phyloP scores from a whole-genome alignment of 2,888 invertebrate species.

The Coelopa pilipes region DNA sequence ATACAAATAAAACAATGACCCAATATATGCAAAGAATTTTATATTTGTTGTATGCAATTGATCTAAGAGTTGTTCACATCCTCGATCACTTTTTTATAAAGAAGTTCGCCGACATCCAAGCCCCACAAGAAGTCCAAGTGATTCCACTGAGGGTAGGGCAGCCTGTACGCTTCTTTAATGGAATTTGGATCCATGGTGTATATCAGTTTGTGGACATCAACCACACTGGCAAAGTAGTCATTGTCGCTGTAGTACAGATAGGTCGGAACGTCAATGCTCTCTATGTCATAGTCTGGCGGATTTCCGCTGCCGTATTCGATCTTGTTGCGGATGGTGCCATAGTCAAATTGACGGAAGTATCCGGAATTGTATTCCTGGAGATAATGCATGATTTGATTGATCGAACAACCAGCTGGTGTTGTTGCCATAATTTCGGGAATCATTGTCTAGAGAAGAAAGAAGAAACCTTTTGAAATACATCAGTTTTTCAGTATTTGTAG shows the following conservation, averaged over 20 bases:
- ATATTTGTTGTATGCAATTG: neutral
- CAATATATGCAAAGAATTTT: no score
- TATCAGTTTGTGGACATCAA: slow-evolving; percentile 43
- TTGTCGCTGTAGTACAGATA: slow-evolving; percentile 48
- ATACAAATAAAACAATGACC: no score
- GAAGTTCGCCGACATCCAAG: slow-evolving; percentile 37
- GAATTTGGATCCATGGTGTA: slow-evolving; percentile 33
- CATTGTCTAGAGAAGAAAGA: slow-evolving; percentile 38
- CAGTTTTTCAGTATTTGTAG: neutral
- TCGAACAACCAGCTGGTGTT: slow-evolving; percentile 50
- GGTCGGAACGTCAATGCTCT: slow-evolving; percentile 41
- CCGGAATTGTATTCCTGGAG: slow-evolving; percentile 47
- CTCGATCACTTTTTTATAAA: neutral
- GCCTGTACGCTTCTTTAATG: slow-evolving; percentile 38
- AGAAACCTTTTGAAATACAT: neutral
- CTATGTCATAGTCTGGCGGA: slow-evolving; percentile 46
- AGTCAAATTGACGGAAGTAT: slow-evolving; percentile 46
- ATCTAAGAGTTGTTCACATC: slow-evolving; percentile 3
- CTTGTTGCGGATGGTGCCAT: slow-evolving; percentile 40
- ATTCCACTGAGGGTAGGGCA: slow-evolving; percentile 45
- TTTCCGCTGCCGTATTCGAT: slow-evolving; percentile 31
- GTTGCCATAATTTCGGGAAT: slow-evolving; percentile 42
- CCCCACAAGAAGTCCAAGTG: slow-evolving; percentile 50
- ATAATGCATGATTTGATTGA: slow-evolving; percentile 48
- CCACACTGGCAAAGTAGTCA: slow-evolving; percentile 40